Conservation (phyloP, 2,113 vertebrate species). For the Sinocyclocheilus anshuiensis region DNA sequence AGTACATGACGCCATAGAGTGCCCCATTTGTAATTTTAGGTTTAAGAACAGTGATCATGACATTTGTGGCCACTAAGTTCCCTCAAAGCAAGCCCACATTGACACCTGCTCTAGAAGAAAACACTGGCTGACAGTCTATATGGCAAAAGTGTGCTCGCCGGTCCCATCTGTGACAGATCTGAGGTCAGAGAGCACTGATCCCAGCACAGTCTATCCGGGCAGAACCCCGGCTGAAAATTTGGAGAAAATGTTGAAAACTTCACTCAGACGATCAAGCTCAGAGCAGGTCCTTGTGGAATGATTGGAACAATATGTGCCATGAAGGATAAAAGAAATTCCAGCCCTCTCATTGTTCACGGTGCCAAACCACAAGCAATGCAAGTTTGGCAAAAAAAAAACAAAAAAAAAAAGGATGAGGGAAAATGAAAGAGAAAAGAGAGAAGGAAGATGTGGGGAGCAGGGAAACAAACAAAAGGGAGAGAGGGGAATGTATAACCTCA, state of each 20-base stretch:
- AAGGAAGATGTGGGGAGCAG: slow-evolving; percentile 59
- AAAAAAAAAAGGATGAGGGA: slow-evolving; percentile 51
- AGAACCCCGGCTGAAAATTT: slow-evolving; percentile 8
- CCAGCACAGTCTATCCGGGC: not conserved
- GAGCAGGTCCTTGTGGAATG: slow-evolving; percentile 46
- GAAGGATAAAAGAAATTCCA: slow-evolving; percentile 62
- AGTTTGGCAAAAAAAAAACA: slow-evolving; percentile 45
- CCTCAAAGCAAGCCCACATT: not conserved
- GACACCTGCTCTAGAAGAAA: not conserved
- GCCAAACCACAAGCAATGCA: slow-evolving; percentile 59
- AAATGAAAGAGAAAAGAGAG: slow-evolving; percentile 42
- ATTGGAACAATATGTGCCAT: slow-evolving; percentile 62
- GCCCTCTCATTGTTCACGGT: slow-evolving; percentile 41
- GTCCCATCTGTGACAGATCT: not conserved
- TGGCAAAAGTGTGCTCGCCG: not conserved
- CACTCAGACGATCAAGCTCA: slow-evolving; percentile 37
- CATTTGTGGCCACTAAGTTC: not conserved
- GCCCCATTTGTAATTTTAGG: not conserved
- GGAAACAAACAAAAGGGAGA: slow-evolving; percentile 56
- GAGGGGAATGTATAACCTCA: slow-evolving; percentile 51
- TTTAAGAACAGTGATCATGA: not conserved
- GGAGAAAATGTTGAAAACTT: slow-evolving; percentile 39
- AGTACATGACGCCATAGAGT: not conserved
- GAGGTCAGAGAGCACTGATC: not conserved
- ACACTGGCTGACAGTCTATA: not conserved